Evolutionary conservation across 2,888 invertebrate species (phyloP), one percentile per base, ranked within the genome.

Genomic region (Lepidonotus clava): DNA sequence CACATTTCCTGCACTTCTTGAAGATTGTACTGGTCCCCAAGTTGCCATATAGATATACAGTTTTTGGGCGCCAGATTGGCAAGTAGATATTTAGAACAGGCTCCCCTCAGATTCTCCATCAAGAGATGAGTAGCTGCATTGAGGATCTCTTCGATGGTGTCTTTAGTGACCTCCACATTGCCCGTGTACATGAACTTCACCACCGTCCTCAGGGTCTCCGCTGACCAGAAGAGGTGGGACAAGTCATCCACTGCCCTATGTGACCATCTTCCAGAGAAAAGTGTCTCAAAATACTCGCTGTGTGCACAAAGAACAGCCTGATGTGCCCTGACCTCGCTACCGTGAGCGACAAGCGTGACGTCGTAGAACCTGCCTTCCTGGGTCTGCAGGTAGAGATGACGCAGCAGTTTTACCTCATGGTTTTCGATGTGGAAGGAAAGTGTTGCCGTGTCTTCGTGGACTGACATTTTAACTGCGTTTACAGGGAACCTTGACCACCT

Each of bases 161-260:
- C 80, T 28, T 80, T 80, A 0, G 46, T 80, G 80, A 80, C 46
- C 51, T 46, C 51, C 21, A 80, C 32, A 41, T 80, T 80, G 24
- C 80, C 80, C 5, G 80, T 80, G 80, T 80, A 80, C 80, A 80
- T 80, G 28, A 80, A 80, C 14, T 51, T 46, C 24, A 80, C 80
- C 24, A 80, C 32, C 18, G 28, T 14, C 80, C 28, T 51, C 41
- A 80, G 41, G 11, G 41, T 41, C n/a, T 80, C 80, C 28, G 32
- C 80, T 1, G 80, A 41, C 41, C 46, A 51, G 28, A 80, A 5
- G 14, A 80, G 80, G 8, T 80, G 8, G 24, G 80, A 46, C 46
- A 80, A 14, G 28, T 80, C 80, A 46, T 80, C 24, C 1, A 32
- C 6, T 8, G 4, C 28, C 11, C 46, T 1, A 1, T n/a, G 1